Percentiles rank a stretch among this genome's conserved stretches.
phyloP scores from a whole-genome alignment of 2,888 invertebrate species.

The Podotricha telesiphe region DNA sequence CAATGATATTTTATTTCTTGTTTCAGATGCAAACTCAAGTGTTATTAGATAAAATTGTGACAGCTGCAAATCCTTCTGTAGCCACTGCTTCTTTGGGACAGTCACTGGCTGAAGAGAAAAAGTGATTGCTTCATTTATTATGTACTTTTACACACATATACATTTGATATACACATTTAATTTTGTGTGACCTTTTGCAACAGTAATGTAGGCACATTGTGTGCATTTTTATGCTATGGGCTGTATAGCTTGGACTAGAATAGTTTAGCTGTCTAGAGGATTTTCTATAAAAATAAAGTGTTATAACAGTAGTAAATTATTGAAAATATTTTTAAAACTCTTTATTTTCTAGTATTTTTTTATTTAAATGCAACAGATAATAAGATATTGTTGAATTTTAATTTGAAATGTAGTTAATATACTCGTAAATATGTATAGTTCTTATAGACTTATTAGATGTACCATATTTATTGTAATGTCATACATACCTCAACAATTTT shows the following conservation, averaged over 20 bases:
- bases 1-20: not conserved
- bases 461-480: not conserved
- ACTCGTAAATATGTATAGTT: too few species aligned
- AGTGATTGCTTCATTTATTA: conserved; percentile 56
- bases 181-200: not conserved
- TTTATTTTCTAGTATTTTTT: not conserved
- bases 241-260: not conserved
- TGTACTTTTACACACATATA: not conserved
- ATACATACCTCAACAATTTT: conserved; percentile 20
- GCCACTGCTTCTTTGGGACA: conserved; percentile 77
- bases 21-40: conserved; percentile 69
- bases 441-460: too few species aligned
- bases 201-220: too few species aligned
- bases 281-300: too few species aligned
- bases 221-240: too few species aligned
- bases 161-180: not conserved
- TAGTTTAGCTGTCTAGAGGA: too few species aligned
- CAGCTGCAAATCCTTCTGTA: conserved; percentile 67
- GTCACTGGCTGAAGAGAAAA: conserved; percentile 70
- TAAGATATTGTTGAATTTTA: too few species aligned
- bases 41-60: conserved; percentile 72
- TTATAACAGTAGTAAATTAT: not conserved
- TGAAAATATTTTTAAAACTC: not conserved
- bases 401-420: too few species aligned
- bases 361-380: not conserved